A percentile compares a stretch with the other conserved stretches of the same genome.
phyloP scores from a whole-genome alignment of 2,113 vertebrate genomes.

The Penelope pileata region DNA sequence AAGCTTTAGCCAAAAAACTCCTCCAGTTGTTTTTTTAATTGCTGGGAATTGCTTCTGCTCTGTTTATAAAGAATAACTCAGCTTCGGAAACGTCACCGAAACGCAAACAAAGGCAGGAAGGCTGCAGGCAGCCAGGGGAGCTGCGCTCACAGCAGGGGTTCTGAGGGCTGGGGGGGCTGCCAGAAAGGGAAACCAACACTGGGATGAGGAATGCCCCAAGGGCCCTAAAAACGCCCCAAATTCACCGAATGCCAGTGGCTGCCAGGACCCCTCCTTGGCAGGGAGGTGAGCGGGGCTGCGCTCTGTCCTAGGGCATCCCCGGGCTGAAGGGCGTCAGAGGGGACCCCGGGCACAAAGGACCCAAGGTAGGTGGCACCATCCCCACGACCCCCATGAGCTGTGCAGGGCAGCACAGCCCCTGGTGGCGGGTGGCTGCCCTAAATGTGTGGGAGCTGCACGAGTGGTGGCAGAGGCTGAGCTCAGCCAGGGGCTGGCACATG shows the following conservation, averaged over 20 bases:
- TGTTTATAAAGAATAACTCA: background rate
- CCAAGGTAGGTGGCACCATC: constrained; percentile 69
- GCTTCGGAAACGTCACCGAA: background rate
- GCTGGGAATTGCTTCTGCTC: background rate
- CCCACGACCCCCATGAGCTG: background rate
- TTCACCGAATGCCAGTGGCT: background rate
- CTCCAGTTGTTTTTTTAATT: background rate
- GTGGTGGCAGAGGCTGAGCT: background rate
- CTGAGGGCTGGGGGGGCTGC: background rate
- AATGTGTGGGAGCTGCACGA: too few relatives aligned
- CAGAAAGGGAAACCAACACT: background rate
- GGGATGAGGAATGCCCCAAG: accelerated
- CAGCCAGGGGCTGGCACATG: too few relatives aligned
- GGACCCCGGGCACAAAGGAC: constrained; percentile 77
- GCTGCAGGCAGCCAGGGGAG: background rate
- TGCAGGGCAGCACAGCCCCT: background rate
- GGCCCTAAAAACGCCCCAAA: background rate
- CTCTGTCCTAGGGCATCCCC: constrained; percentile 74
- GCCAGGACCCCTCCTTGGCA: background rate
- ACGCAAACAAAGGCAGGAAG: accelerated
- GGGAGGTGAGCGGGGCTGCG: background rate
- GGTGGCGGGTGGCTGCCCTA: accelerated
- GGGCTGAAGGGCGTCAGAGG: constrained; percentile 80
- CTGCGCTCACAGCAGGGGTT: background rate
- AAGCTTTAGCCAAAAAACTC: background rate